Evolutionary conservation across 2,888 invertebrate genomes (phyloP).

Genomic region (Teleogryllus oceanicus): DNA sequence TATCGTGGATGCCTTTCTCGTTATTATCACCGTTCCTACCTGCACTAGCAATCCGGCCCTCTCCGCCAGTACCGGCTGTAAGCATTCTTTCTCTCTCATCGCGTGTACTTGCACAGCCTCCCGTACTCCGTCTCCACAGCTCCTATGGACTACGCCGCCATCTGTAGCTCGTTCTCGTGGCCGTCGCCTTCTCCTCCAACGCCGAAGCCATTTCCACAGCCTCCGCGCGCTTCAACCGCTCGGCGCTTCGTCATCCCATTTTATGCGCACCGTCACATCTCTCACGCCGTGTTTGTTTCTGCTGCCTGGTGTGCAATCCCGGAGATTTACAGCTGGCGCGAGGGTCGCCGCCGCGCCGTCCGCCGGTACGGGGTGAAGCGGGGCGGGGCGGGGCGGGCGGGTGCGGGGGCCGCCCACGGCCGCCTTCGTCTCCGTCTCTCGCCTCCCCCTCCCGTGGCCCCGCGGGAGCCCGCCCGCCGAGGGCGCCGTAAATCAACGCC

Average conservation of each 20-base stretch:
- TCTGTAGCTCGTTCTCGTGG: neutral
- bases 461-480: neutral
- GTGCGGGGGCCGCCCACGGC: neutral
- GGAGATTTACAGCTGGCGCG: neutral
- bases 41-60: no score
- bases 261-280: neutral
- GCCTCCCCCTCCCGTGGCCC: neutral
- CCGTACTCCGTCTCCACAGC: no score
- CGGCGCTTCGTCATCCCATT: neutral
- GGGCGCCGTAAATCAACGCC: neutral
- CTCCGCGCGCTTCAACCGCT: no score
- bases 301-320: conserved; percentile 2
- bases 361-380: neutral
- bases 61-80: no score
- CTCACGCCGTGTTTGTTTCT: conserved; percentile 18
- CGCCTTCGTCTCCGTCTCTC: neutral
- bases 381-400: no score
- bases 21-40: neutral
- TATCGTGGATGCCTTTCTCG: neutral
- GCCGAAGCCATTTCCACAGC: neutral
- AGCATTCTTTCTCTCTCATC: no score
- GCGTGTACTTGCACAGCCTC: no score
- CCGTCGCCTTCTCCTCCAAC: neutral
- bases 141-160: neutral
- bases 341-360: neutral